Evolutionary conservation across 2,888 invertebrate genomes (phyloP).

Genomic region (Eremobia ochroleuca): DNA sequence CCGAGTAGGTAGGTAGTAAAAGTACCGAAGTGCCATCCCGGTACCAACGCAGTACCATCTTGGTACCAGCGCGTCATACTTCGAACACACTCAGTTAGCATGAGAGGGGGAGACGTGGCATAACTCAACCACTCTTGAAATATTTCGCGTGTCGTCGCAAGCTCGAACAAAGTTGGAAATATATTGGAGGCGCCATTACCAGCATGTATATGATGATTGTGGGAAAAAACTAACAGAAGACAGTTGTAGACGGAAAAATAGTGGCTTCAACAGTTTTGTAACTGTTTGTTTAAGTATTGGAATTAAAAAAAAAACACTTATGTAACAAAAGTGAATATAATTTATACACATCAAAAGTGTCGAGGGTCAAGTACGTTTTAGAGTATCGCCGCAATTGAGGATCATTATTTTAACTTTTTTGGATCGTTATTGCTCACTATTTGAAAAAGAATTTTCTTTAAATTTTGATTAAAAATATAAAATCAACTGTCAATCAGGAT

Average conservation of each 20-base stretch:
- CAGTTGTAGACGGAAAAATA: background rate
- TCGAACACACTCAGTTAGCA: slow-evolving; percentile 54
- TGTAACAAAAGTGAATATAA: too few relatives aligned
- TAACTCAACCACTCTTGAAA: slow-evolving; percentile 65
- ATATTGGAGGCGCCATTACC: slow-evolving; percentile 62
- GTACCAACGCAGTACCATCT: slow-evolving; percentile 11
- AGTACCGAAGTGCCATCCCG: slow-evolving; percentile 27
- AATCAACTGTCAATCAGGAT: too few relatives aligned
- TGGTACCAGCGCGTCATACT: slow-evolving; percentile 34
- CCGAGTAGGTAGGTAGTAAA: slow-evolving; percentile 19
- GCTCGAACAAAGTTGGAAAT: slow-evolving; percentile 60
- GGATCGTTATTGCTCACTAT: too few relatives aligned
- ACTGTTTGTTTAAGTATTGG: background rate
- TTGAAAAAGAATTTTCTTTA: too few relatives aligned
- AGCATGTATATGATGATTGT: slow-evolving; percentile 18
- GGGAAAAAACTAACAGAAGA: slow-evolving; percentile 20
- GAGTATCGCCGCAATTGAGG: too few relatives aligned
- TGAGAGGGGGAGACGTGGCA: slow-evolving; percentile 46
- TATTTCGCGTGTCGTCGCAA: slow-evolving; percentile 60
- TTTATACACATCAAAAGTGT: too few relatives aligned
- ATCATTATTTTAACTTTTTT: too few relatives aligned
- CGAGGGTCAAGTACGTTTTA: too few relatives aligned
- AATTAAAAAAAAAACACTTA: too few relatives aligned
- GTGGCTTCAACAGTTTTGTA: background rate
- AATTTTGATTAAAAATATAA: too few relatives aligned